phyloP scores from a whole-genome alignment of 2,888 invertebrate genomes.

The Trachelus iudaicus region DNA sequence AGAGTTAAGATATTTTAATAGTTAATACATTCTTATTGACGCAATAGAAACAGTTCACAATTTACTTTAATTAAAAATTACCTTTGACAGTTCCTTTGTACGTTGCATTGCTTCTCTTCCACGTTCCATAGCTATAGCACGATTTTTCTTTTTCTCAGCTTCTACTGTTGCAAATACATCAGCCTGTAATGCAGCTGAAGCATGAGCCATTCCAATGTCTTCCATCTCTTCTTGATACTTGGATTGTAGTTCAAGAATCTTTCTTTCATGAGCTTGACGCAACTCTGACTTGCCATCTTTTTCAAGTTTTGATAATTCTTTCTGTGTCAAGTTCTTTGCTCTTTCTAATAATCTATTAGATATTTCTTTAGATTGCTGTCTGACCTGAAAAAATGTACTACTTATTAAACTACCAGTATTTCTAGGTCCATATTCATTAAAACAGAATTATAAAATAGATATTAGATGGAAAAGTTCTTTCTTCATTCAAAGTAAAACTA shows the following conservation, averaged over 20 bases:
- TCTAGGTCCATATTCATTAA: background rate
- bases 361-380: slow-evolving; percentile 73
- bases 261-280: slow-evolving; percentile 68
- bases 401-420: background rate
- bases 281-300: slow-evolving; percentile 67
- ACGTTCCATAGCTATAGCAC: slow-evolving; percentile 58
- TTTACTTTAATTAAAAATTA: slow-evolving; percentile 35
- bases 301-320: slow-evolving; percentile 67
- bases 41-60: background rate
- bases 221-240: slow-evolving; percentile 68
- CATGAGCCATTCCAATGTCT: slow-evolving; percentile 68
- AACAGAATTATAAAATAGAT: background rate
- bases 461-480: background rate
- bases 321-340: slow-evolving; percentile 68
- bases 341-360: slow-evolving; percentile 70
- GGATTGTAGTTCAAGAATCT: slow-evolving; percentile 67
- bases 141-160: slow-evolving; percentile 45
- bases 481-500: background rate
- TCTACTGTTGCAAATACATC: slow-evolving; percentile 55
- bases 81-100: slow-evolving; percentile 51
- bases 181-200: slow-evolving; percentile 62
- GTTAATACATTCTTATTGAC: slow-evolving; percentile 8
- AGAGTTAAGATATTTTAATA: background rate
- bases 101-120: slow-evolving; percentile 62
- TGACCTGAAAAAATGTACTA: slow-evolving; percentile 63